Percentiles rank a stretch among this genome's conserved stretches.
phyloP scores from a whole-genome alignment of 1,140 invertebrate species.

The Lordiphosa collinella region DNA sequence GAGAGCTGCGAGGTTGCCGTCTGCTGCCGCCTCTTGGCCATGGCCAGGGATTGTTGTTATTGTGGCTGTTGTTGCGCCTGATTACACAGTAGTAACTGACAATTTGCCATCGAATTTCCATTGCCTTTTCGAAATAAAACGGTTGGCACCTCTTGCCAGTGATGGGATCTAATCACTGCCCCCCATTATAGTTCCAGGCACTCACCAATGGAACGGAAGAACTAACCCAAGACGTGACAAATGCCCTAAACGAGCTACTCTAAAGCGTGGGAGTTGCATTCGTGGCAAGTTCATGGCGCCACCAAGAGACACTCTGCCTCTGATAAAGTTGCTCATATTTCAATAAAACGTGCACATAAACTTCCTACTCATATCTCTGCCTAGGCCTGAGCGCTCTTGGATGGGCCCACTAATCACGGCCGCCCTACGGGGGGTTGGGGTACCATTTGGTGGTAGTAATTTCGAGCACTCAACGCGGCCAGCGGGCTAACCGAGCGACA shows the following conservation, averaged over 20 bases:
- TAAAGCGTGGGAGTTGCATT: slow-evolving; percentile 66
- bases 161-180: not conserved
- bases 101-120: slow-evolving; percentile 55
- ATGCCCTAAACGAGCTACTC: slow-evolving; percentile 69
- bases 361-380: slow-evolving; percentile 42
- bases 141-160: slow-evolving; percentile 17
- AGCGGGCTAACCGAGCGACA: slow-evolving; percentile 61
- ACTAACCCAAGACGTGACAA: slow-evolving; percentile 55
- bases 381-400: not conserved
- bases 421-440: slow-evolving; percentile 48
- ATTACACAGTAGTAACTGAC: slow-evolving; percentile 72
- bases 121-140: slow-evolving; percentile 15
- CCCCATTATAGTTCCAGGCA: slow-evolving; percentile 43
- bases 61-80: slow-evolving; percentile 35
- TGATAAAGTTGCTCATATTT: slow-evolving; percentile 67
- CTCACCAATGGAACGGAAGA: too few relatives aligned
- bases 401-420: slow-evolving; percentile 51
- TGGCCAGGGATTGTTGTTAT: slow-evolving; percentile 25
- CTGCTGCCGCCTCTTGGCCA: slow-evolving; percentile 16
- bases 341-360: slow-evolving; percentile 60
- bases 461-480: slow-evolving; percentile 67
- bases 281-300: slow-evolving; percentile 56
- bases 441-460: slow-evolving; percentile 53
- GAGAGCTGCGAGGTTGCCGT: slow-evolving; percentile 25
- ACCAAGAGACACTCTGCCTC: slow-evolving; percentile 10